Conservation (phyloP, 2,113 vertebrate species). For the Chrysochloris asiatica region DNA sequence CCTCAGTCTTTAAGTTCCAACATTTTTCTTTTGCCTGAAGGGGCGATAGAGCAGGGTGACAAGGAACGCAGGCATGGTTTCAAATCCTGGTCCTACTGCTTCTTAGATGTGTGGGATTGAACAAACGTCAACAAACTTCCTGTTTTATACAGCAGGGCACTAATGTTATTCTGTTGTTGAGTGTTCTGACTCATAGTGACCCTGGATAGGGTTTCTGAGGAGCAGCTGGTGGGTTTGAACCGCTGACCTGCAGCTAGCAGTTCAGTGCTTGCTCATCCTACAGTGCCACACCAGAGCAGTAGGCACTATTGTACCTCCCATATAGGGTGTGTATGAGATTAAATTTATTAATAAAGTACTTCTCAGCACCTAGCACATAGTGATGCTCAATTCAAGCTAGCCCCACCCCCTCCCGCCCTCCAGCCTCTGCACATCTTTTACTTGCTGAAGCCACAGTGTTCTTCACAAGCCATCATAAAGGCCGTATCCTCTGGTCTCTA, state of each 20-base stretch:
- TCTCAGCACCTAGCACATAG: background rate
- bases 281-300: too few species aligned
- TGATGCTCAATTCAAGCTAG: too few species aligned
- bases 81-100: background rate
- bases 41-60: background rate
- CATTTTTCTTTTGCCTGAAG: background rate
- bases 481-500: background rate
- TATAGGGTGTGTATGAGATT: background rate
- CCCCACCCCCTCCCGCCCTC: background rate
- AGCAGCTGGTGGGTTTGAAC: too few species aligned
- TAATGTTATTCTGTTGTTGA: too few species aligned
- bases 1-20: background rate
- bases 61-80: background rate
- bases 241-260: too few species aligned
- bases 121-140: background rate
- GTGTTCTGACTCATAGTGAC: too few species aligned
- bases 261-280: too few species aligned
- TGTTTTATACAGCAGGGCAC: background rate
- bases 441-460: background rate
- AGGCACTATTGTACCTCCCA: too few species aligned
- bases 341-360: background rate
- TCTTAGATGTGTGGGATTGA: background rate
- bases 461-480: background rate
- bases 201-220: too few species aligned
- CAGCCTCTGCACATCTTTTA: background rate